Percentiles rank a stretch among this genome's conserved stretches.
Conservation (phyloP, 2,113 vertebrate species). For the Puffinus mauretanicus region DNA sequence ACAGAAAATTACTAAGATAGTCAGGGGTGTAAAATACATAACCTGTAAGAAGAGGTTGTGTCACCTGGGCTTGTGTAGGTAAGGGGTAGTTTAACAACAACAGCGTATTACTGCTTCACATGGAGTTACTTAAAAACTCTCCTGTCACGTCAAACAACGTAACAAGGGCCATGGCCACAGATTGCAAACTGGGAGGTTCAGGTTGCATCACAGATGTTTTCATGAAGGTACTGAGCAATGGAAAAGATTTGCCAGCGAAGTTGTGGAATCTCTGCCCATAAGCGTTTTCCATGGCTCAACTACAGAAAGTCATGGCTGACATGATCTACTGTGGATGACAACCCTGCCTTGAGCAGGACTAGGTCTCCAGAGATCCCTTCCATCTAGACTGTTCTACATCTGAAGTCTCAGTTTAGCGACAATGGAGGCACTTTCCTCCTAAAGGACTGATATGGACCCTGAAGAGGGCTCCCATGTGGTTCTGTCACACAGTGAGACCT, state of each 20-base stretch:
- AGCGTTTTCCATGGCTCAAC: neutral
- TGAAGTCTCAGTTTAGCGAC: neutral
- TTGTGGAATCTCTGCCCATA: neutral
- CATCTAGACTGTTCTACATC: neutral
- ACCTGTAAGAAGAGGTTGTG: neutral
- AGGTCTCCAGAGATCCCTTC: neutral
- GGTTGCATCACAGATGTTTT: neutral
- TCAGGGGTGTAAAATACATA: neutral
- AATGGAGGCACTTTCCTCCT: neutral
- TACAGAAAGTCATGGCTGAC: neutral
- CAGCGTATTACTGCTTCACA: neutral
- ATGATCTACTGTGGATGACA: neutral
- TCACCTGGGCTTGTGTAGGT: neutral
- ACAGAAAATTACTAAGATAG: neutral
- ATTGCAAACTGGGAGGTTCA: neutral
- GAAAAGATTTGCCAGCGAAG: neutral
- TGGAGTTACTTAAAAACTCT: neutral
- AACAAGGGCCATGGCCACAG: neutral
- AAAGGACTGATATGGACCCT: neutral
- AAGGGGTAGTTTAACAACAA: neutral
- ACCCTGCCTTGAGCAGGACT: neutral
- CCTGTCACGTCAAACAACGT: neutral
- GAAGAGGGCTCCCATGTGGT: neutral
- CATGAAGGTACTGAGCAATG: neutral
- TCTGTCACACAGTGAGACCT: neutral